Conservation (phyloP, 2,113 vertebrate species). For the Scomber colias region DNA sequence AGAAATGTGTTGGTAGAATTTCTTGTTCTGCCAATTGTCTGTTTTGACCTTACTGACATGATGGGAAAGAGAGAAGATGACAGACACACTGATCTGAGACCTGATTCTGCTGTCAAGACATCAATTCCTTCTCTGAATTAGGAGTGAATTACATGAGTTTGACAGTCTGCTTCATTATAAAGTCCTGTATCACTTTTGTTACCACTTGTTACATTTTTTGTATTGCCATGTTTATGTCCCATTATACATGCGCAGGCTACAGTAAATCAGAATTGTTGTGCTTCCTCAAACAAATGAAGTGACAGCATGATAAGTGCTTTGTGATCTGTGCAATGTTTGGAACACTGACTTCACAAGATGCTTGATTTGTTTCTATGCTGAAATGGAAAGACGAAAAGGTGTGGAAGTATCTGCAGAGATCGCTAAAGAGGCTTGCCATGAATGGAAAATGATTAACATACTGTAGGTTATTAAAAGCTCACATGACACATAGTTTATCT, state of each 20-base stretch:
- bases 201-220: background rate
- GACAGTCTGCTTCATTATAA: background rate
- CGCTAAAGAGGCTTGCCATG: background rate
- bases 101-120: background rate
- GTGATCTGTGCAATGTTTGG: background rate
- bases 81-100: background rate
- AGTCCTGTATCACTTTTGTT: background rate
- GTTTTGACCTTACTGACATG: background rate
- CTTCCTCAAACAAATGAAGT: no score
- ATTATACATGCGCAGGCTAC: background rate
- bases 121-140: background rate
- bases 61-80: background rate
- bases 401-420: slow-evolving; percentile 23
- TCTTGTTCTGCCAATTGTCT: slow-evolving; percentile 18
- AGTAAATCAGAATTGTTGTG: background rate
- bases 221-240: background rate
- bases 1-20: background rate
- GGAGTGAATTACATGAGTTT: background rate
- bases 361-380: slow-evolving; percentile 5
- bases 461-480: slow-evolving; percentile 15
- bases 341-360: background rate
- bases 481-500: slow-evolving; percentile 3
- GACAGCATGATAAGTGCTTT: no score
- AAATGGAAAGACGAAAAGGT: background rate
- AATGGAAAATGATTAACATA: slow-evolving; percentile 2